These are phyloP conservation scores for Aphaenogaster floridana DNA, from an alignment of 1,140 invertebrate species.

Conservation along the genomic window DNA sequence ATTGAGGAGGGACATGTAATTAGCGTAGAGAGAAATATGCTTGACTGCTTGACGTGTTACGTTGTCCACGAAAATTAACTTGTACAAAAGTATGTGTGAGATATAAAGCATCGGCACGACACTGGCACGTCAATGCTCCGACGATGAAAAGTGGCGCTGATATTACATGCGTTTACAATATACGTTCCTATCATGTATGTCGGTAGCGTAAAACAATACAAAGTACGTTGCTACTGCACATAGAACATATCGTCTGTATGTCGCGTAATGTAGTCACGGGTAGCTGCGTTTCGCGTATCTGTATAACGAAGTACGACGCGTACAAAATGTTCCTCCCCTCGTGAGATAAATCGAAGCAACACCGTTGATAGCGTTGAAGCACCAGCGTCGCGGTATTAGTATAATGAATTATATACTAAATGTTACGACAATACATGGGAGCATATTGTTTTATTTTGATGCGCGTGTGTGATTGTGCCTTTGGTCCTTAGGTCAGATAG, in stretches of 20 bases:
- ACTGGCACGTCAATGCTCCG: slow-evolving; percentile 35
- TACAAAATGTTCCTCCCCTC: slow-evolving; percentile 58
- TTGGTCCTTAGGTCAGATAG: slow-evolving; percentile 86
- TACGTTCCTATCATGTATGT: neutral
- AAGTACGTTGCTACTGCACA: slow-evolving; percentile 13
- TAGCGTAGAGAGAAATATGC: slow-evolving; percentile 67
- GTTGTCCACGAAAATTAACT: slow-evolving; percentile 66
- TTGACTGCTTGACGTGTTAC: slow-evolving; percentile 45
- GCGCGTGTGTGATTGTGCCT: slow-evolving; percentile 85
- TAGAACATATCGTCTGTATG: neutral
- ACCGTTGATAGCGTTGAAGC: slow-evolving; percentile 69
- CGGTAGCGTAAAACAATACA: slow-evolving; percentile 5
- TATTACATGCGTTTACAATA: slow-evolving; percentile 1
- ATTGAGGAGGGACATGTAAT: slow-evolving; percentile 67
- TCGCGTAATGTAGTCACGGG: neutral
- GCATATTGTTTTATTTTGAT: slow-evolving; percentile 84
- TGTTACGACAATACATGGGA: slow-evolving; percentile 81
- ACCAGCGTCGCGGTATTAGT: slow-evolving; percentile 74
- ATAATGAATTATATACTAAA: slow-evolving; percentile 72
- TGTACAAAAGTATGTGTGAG: slow-evolving; percentile 79
- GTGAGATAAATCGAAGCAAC: slow-evolving; percentile 37
- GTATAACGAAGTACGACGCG: neutral
- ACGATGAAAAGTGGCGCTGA: slow-evolving; percentile 2
- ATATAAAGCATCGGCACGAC: slow-evolving; percentile 64
- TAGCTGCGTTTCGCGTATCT: neutral